These are phyloP conservation scores for Trididemnum nubilum DNA, from an alignment of 23 tunicate species.

Conservation along the genomic window DNA sequence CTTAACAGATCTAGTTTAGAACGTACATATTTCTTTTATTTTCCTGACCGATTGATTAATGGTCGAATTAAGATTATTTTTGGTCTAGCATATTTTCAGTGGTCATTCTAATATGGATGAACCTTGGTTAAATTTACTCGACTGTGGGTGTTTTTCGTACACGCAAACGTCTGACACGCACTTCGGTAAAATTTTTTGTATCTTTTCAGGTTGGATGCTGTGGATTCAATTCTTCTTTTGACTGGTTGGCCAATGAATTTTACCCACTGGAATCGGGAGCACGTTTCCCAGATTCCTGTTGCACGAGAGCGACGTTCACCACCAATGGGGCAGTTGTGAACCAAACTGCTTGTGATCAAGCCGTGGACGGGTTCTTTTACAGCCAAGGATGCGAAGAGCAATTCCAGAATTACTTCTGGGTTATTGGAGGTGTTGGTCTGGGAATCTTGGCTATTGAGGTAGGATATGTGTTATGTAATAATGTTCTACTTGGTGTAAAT, in stretches of 20 bases:
- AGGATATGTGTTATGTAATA: conserved; percentile 48
- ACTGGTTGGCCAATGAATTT: conserved; percentile 26
- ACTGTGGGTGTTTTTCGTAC: too few species aligned
- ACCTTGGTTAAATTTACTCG: too few species aligned
- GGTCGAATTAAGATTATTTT: too few species aligned
- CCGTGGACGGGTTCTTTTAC: conserved; percentile 2
- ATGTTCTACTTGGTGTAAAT: conserved; percentile 48
- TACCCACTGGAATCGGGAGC: not conserved
- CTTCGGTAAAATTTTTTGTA: too few species aligned
- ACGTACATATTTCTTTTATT: too few species aligned
- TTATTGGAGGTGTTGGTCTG: conserved; percentile 66
- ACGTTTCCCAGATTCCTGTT: conserved; percentile 34
- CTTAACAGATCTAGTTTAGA: too few species aligned
- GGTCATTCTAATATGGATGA: too few species aligned
- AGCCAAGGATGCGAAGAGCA: conserved; percentile 46
- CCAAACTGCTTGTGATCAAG: conserved; percentile 10
- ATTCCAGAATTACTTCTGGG: conserved; percentile 53
- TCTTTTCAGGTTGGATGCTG: conserved; percentile 76
- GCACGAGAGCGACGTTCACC: conserved; percentile 26
- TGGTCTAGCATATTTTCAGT: too few species aligned
- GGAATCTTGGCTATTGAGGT: conserved; percentile 75
- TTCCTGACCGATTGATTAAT: too few species aligned
- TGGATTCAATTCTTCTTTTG: conserved; percentile 51
- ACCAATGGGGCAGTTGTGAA: conserved; percentile 23
- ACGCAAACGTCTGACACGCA: too few species aligned